Base-by-base conservation (phyloP, 2,113 vertebrate genomes). In the Tenebrosternarchus preto region DNA sequence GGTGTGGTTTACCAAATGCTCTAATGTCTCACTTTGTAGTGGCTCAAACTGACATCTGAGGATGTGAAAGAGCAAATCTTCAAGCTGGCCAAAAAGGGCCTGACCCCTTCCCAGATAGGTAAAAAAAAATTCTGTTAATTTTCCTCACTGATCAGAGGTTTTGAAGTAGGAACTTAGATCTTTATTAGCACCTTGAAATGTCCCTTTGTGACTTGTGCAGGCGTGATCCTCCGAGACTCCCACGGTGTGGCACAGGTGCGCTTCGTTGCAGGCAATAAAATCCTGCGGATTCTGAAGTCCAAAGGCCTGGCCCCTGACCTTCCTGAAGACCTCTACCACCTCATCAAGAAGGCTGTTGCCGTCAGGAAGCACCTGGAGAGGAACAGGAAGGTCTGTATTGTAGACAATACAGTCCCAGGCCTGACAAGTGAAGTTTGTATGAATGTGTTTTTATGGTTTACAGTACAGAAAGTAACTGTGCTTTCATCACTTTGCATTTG, bases 301-400 rank as follows among this genome's bases (percentile, higher is more conserved):
- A 98, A 97, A 87, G 95, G 96, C 66, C 92, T 98, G 85, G 96
- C 97, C 39, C 96, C 96, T 56, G 97, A 98, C 84, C 95, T 99
- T 67, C 96, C 96, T 0, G 96, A 96, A 88, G 96, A 98, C 83
- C 94, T 99, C 22, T 97, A 96, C 85, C 96, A 97, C 88, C 92
- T 99, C 86, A 98, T 99, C 89, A 98, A 98, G 93, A 98, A 97
- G 89, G 96, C 96, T 4, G 97, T 98, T 69, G 97, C 97, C 27
- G 95, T 98, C 87, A 94, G 96, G 55, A 98, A 99, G 80, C 97
- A 97, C 89, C 93, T 99, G 81, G 97, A 99, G 91, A 95, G 95
- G 85, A 99, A 96, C 92, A 94, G 97, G 84, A 98, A 98, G 43
- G 43, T 50, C 43, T 15, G 43, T 12, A 50, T 15, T 94, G 96